These are phyloP conservation scores for Alectura lathami DNA, from an alignment of 2,113 vertebrate species.

Conservation along the genomic window DNA sequence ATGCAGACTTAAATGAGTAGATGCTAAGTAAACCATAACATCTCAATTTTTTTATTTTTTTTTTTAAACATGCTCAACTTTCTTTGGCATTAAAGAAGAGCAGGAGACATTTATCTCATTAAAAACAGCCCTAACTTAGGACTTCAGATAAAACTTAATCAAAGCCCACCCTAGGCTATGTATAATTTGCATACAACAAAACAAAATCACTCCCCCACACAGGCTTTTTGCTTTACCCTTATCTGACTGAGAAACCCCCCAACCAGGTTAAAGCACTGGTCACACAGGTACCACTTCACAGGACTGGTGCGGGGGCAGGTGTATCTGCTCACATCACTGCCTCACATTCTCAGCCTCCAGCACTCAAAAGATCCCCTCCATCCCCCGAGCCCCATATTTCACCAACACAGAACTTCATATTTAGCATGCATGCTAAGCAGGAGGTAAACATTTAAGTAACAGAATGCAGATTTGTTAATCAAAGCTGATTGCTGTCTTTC, in stretches of 20 bases:
- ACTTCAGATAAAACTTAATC: not conserved
- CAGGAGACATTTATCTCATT: not conserved
- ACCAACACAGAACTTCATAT: not conserved
- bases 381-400: not conserved
- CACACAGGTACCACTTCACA: not conserved
- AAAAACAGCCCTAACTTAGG: not conserved
- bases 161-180: not conserved
- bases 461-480: slow-evolving; percentile 27
- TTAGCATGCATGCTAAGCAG: not conserved
- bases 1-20: not conserved
- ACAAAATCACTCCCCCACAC: not conserved
- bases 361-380: not conserved
- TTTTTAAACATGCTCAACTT: not conserved
- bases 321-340: not conserved
- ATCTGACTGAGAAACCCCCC: not conserved
- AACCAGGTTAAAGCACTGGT: not conserved
- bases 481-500: slow-evolving; percentile 40
- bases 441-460: slow-evolving; percentile 31
- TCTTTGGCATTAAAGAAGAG: not conserved
- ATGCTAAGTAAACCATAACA: not conserved
- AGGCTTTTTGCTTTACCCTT: not conserved
- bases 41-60: not conserved
- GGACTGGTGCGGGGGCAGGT: not conserved
- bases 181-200: not conserved
- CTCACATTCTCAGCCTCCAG: not conserved